These are phyloP conservation scores for Drosophila eohydei DNA, from an alignment of 2,888 invertebrate species.

Conservation along the genomic window DNA sequence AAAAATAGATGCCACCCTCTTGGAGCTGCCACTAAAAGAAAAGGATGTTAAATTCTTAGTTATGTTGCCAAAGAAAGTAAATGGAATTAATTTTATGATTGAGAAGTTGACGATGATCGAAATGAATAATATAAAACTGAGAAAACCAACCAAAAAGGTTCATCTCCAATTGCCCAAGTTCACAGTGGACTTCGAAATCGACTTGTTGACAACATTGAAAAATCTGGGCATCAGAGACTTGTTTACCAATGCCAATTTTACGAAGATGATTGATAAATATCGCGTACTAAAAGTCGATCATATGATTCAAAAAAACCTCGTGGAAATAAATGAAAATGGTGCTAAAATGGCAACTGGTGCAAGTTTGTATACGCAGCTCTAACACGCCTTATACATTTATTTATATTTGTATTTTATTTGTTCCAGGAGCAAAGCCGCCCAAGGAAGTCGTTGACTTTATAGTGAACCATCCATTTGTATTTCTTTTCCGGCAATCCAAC, in stretches of 20 bases:
- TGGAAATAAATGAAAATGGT: neutral
- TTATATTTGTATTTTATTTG: neutral
- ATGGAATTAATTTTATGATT: neutral
- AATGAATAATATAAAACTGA: neutral
- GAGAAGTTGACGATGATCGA: neutral
- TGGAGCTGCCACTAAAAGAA: rapidly evolving
- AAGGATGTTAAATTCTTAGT: neutral
- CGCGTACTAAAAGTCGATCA: neutral
- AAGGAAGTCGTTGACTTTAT: rapidly evolving
- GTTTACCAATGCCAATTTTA: neutral
- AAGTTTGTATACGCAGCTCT: neutral
- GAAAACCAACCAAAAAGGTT: rapidly evolving
- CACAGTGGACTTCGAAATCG: neutral
- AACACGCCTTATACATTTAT: neutral
- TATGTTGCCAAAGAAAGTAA: neutral
- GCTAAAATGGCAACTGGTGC: no score
- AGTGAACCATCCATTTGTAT: neutral
- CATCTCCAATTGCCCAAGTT: neutral
- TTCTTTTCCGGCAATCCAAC: neutral
- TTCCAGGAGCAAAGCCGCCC: neutral
- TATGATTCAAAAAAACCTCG: neutral
- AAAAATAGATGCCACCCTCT: neutral
- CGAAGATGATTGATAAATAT: rapidly evolving
- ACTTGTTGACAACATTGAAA: neutral
- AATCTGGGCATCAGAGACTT: neutral